Conservation (phyloP, 2,113 vertebrate genomes). For the Actinemys pallida region DNA sequence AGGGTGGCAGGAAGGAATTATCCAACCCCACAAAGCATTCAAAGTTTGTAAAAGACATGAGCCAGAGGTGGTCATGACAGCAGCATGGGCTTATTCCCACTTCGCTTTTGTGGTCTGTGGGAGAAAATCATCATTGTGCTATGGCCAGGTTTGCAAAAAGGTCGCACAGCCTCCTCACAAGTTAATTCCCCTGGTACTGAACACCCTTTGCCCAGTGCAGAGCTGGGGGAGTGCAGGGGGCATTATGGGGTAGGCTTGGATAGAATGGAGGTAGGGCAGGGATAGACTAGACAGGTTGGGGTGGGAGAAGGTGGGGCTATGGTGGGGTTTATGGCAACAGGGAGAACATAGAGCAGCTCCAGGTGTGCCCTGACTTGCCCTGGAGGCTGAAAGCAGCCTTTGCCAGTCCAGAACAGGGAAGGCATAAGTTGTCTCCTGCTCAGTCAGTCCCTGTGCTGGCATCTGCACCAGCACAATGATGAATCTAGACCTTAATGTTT, state of each 20-base stretch:
- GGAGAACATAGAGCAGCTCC: rapidly evolving
- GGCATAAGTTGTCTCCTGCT: background rate
- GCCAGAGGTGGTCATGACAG: background rate
- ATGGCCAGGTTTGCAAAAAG: background rate
- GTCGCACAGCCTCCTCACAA: background rate
- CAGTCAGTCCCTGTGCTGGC: background rate
- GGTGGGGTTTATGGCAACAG: background rate
- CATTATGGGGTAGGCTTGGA: background rate
- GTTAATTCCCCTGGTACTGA: background rate
- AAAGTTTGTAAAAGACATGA: background rate
- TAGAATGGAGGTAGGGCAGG: background rate
- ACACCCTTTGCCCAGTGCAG: background rate
- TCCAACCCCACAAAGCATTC: background rate
- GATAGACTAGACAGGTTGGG: background rate
- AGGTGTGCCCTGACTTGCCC: background rate
- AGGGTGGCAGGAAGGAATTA: background rate
- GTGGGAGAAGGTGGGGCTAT: background rate
- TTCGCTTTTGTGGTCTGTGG: background rate
- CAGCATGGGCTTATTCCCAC: background rate
- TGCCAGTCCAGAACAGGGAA: background rate
- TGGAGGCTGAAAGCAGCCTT: background rate
- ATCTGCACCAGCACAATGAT: background rate
- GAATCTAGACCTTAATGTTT: background rate
- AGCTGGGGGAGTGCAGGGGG: background rate
- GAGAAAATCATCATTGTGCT: background rate